These are phyloP conservation scores for Apotomis turbidana DNA, from an alignment of 2,888 invertebrate genomes.

Conservation along the genomic window DNA sequence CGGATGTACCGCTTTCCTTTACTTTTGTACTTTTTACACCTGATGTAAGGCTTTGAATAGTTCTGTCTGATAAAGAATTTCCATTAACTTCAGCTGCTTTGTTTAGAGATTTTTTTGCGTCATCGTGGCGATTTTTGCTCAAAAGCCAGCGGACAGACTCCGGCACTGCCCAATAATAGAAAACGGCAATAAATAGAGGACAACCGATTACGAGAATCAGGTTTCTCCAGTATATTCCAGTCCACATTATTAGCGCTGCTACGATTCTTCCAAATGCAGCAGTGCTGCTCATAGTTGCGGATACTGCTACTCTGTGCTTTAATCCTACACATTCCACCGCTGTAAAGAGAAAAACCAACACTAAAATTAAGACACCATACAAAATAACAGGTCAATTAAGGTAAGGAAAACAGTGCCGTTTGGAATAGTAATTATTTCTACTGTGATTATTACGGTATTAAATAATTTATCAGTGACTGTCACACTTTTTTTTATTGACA, in stretches of 20 bases:
- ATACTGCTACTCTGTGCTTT: background rate
- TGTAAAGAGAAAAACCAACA: background rate
- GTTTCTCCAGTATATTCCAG: slow-evolving; percentile 12
- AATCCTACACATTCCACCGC: background rate
- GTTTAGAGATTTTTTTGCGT: background rate
- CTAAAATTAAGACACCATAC: background rate
- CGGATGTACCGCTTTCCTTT: background rate
- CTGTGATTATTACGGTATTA: no score
- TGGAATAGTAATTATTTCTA: no score
- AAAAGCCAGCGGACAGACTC: slow-evolving; percentile 19
- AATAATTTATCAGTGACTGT: no score
- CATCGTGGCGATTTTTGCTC: slow-evolving; percentile 6
- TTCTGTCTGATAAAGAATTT: background rate
- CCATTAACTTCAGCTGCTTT: slow-evolving; percentile 11
- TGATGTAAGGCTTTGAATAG: background rate
- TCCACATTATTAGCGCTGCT: background rate
- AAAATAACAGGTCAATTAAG: no score
- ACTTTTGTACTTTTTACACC: background rate
- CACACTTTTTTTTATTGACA: no score
- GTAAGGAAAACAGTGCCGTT: no score
- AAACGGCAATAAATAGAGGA: background rate
- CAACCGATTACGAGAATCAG: slow-evolving; percentile 9
- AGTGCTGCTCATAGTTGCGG: background rate
- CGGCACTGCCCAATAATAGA: slow-evolving; percentile 2
- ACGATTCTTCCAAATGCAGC: background rate